Evolutionary conservation across 2,888 invertebrate genomes (phyloP), one percentile per base, ranked within the genome.

Genomic region (Cheilosia soror): DNA sequence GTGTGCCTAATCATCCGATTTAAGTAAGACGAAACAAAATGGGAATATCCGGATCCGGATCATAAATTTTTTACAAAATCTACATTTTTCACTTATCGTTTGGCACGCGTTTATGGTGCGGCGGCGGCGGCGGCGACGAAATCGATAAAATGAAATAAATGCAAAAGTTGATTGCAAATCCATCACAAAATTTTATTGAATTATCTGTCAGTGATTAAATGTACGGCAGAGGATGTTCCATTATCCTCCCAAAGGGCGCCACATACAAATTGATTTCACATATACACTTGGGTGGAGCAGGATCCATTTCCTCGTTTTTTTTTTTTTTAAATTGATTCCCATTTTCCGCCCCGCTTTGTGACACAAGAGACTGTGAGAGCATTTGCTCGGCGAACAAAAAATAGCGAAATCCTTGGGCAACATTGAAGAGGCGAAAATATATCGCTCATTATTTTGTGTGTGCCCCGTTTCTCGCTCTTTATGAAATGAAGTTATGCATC

Each of bases 401-500:
- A 44, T 15, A n/a, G 40, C 37, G 55, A 37, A 51, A 76, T 71
- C 66, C 51, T 51, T 79, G 20, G 47, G 75, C 75, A 69, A 84
- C 84, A 81, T 81, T 81, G 85, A 77, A 71, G 81, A 66, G 66
- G 80, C 81, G 57, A 76, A 75, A 77, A 68, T 73, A 80, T 86
- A 86, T 86, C 77, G 82, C 82, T 82, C 86, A 82, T 82, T 82
- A 86, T 73, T 77, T 55, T 68, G 62, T 82, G 69, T 86, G 86
- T 65, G 73, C 47, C 47, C 51, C 82, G 77, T 78, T 82, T 60
- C 47, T 65, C 71, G 73, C 58, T 78, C 78, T 86, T 86, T 75
- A 73, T 82, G 65, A 82, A 82, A 86, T 82, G 69, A 78, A 86
- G 82, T 86, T 86, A 86, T 86, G 86, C 86, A 86, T 82, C 86